Percentiles rank a stretch among this genome's conserved stretches.
Conservation (phyloP, 2,113 vertebrate species). For the Cinclus mexicanus region DNA sequence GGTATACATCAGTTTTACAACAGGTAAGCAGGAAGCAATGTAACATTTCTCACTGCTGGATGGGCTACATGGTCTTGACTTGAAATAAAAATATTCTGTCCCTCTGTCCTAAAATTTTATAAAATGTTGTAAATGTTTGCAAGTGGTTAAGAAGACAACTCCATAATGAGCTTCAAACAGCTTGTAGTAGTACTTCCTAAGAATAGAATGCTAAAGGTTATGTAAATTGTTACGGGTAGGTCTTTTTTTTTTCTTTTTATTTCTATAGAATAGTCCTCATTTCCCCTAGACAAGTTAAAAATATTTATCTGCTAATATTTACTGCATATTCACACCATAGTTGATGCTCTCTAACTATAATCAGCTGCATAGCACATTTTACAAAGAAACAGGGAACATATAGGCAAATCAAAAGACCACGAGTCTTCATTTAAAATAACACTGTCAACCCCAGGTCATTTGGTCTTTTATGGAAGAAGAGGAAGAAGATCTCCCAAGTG, state of each 20-base stretch:
- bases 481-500: too few species aligned
- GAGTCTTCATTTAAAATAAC: background rate
- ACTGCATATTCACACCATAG: background rate
- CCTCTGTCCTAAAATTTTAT: background rate
- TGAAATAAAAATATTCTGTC: background rate
- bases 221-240: background rate
- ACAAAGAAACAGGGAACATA: background rate
- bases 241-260: background rate
- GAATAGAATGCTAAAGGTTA: background rate
- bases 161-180: background rate
- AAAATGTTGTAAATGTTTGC: background rate
- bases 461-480: background rate
- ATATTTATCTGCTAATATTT: background rate
- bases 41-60: background rate
- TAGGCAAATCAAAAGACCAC: background rate
- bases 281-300: background rate
- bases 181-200: background rate
- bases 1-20: slow-evolving; percentile 10
- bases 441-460: background rate
- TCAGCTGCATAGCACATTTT: background rate
- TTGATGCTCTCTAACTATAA: background rate
- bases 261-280: background rate
- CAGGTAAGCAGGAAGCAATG: background rate
- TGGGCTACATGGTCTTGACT: background rate
- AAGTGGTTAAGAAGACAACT: background rate